Base-by-base conservation (phyloP, 2,113 vertebrate genomes). In the Triplophysa rosa region DNA sequence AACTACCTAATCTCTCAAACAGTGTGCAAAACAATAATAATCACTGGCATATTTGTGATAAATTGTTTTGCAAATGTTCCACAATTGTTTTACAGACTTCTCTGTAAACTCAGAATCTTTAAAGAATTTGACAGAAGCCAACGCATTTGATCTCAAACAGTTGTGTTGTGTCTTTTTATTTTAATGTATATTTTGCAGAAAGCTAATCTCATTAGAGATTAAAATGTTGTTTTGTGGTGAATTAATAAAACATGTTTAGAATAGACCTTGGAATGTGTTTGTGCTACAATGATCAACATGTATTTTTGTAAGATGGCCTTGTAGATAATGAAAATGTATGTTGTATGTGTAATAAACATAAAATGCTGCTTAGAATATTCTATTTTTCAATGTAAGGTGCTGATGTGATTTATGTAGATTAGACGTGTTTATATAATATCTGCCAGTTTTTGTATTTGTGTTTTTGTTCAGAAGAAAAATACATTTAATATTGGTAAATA, bases 301-400 rank as follows among this genome's bases (percentile, higher is more conserved):
- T 89, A 89, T 89, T 89, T 89, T 89, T 89, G 84, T 87, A 89
- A 78, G 59, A 80, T 85, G 83, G 76, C 86, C 80, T 87, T 87
- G 83, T 86, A 84, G 77, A 87, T 87, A 86, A 81, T 78, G 61
- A 63, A 69, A 81, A 67, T 83, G 26, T 86, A 83, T 80, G 79
- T 83, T 83, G 77, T 83, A 85, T 84, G 81, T 86, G 86, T 80
- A 84, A 83, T 77, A 80, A 68, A 84, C 77, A 79, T 80, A 74
- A 80, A 62, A 84, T 84, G 82, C 84, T 87, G 86, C 85, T 86
- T 86, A 85, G 80, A 87, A 89, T 77, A 74, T 84, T 87, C 78
- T 75, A 83, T 82, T 85, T 86, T 86, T 89, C 70, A 83, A 80
- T 87, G 85, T 87, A 81, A 82, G 79, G 79, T 80, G 69, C 82